A percentile compares a stretch with the other conserved stretches of the same genome.
These are phyloP conservation scores for Aplochiton taeniatus DNA, from an alignment of 2,797 vertebrate species.

Conservation along the genomic window DNA sequence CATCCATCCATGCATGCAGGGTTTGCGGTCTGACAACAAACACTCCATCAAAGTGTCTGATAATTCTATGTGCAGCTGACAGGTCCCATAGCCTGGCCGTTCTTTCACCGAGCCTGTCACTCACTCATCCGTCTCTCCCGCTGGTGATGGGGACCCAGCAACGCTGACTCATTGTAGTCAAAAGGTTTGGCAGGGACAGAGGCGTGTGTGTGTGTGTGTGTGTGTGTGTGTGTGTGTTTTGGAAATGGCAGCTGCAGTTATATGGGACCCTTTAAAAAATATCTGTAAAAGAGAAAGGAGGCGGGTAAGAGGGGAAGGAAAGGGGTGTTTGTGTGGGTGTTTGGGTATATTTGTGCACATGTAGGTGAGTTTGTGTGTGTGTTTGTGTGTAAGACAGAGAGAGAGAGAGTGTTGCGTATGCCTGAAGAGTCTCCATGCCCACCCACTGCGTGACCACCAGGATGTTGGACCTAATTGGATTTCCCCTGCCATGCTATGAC, in stretches of 20 bases:
- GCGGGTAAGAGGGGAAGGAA: no score
- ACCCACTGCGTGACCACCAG: constrained; percentile 42
- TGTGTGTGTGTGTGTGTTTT: constrained; percentile 24
- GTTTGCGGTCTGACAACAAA: constrained; percentile 41
- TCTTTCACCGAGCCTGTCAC: constrained; percentile 43
- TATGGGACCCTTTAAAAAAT: no score
- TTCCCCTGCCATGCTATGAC: neutral
- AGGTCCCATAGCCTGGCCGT: constrained; percentile 36
- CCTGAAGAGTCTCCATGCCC: constrained; percentile 25
- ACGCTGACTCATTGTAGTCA: constrained; percentile 60
- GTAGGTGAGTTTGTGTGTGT: neutral
- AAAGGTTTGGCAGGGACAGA: constrained; percentile 50
- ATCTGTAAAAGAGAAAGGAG: no score
- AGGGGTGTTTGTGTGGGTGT: constrained; percentile 17
- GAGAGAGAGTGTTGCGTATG: constrained; percentile 11
- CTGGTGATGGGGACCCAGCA: constrained; percentile 38
- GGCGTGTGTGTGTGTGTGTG: constrained; percentile 42
- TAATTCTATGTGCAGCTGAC: constrained; percentile 29
- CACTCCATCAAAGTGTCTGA: constrained; percentile 39
- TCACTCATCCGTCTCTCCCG: neutral
- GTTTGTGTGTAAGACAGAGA: neutral
- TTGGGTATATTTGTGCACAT: neutral
- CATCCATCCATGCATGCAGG: no score
- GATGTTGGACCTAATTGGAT: constrained; percentile 54
- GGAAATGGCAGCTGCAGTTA: neutral